Conservation (phyloP, 2,113 vertebrate genomes). For the Sapajus apella region DNA sequence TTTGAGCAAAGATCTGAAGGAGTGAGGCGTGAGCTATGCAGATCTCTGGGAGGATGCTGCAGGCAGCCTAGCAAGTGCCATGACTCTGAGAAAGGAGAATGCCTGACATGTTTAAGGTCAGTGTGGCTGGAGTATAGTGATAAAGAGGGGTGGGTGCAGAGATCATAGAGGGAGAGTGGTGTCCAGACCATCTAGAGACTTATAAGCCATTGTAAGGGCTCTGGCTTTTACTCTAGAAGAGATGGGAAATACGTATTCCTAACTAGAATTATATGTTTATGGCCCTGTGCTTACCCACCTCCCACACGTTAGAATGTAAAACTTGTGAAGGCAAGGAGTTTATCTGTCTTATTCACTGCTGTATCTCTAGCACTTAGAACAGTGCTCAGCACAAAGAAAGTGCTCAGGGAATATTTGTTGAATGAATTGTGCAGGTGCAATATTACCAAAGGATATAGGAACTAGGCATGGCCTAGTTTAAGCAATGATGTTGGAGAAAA, state of each 20-base stretch:
- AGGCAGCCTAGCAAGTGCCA: not conserved
- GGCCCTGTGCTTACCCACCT: accelerated
- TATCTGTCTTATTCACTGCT: not conserved
- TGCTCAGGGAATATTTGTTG: conserved; percentile 35
- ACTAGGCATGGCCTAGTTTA: not conserved
- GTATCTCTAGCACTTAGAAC: not conserved
- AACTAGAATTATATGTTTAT: not conserved
- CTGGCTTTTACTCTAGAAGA: not conserved
- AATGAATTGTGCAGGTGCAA: not conserved
- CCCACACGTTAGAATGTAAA: not conserved
- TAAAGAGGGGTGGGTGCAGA: not conserved
- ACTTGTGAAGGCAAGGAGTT: not conserved
- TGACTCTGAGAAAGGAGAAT: not conserved
- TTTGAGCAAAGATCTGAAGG: not conserved
- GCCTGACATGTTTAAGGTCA: not conserved
- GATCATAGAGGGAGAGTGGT: not conserved
- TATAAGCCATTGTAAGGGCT: not conserved
- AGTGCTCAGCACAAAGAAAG: not conserved
- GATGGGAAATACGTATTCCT: not conserved
- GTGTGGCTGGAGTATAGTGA: not conserved
- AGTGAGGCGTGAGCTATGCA: not conserved
- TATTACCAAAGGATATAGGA: not conserved
- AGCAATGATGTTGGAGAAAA: conserved; percentile 12
- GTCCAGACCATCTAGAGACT: not conserved
- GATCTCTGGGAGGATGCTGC: not conserved